Base-by-base conservation (phyloP, 30 jellyfish, hydroid and myxozoan genomes). In the Mastigias papua region DNA sequence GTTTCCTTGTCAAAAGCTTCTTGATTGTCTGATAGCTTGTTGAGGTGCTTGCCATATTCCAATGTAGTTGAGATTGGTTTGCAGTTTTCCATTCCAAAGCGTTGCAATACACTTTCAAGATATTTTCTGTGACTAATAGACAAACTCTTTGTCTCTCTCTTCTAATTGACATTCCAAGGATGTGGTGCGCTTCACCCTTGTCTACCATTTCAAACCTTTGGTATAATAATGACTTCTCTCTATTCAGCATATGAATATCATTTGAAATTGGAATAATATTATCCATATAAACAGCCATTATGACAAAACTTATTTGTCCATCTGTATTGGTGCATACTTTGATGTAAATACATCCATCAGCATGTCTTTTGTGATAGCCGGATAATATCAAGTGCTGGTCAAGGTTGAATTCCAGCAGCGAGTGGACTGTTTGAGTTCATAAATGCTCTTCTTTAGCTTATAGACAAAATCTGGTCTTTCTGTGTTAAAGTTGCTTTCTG, bases 381-480 rank as follows among this genome's bases (percentile, higher is more conserved):
- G 30, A 27, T 35, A 73, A 62, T 72, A 48, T 85, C 65, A 85
- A 64, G 81, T 46, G 73, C 34, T 46, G 42, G 82, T 85, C 88
- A 34, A 82, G 69, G 71, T 75, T 13, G 42, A 26, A 62, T 85
- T 71, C 82, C 94, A 85, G 54, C 94, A 85, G 11, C 82, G 88
- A 21, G 94, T 89, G 11, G 94, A 69, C 72, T 85, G 94, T 61
- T 85, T 85, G 27, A 74, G 65, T 32, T 89, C 94, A 61, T 85
- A 85, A 6, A 85, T 85, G 33, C 94, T 85, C 61, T 71, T 85
- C 58, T 29, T 34, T 54, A 85, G 65, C 75, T 85, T 85, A 46
- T 89, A 85, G 19, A 74, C 94, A 63, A 50, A 61, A 71, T 85
- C 46, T 35, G 88, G 89, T 28, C 62, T 85, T 28, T 85, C 88